Evolutionary conservation across 2,113 vertebrate species (phyloP), one percentile per base, ranked within the genome.

Genomic region (Nannospalax galili): DNA sequence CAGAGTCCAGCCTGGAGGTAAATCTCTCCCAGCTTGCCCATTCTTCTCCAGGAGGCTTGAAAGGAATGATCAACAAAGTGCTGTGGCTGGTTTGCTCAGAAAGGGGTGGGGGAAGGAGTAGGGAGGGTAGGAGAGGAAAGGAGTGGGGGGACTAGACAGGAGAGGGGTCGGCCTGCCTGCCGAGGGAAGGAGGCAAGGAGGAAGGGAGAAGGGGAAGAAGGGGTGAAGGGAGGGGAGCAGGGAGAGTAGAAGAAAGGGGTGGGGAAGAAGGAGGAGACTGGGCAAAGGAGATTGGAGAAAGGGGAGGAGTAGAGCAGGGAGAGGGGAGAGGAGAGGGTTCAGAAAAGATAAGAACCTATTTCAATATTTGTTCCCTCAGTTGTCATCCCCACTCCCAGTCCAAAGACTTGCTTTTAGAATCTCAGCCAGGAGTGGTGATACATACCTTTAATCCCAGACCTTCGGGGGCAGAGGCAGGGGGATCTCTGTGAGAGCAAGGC

Each of bases 11-110:
- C 79, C 90, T 88, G 75, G 80, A 97, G 92, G 96, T 96, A 96
- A 97, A 97, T 80, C 87, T 95, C 93, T 88, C 95, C 92, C 91
- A 89, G 93, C 73, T 79, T 84, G 67, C 84, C 93, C 87, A 75
- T 96, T 97, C 94, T 97, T 97, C 86, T 96, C 95, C 92, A 91
- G 0, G 37, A 90, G 84, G 48, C 96, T 97, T 96, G 89, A 95
- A 89, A 78, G 79, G 87, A 97, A 70, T 85, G 80, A 92, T 86
- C 90, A 85, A 90, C 94, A 89, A 64, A 7, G 42, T 85, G 56
- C 56, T 85, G 64, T 30, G 95, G 84, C 91, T 95, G 40, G 67
- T 65, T 91, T 93, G 89, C 93, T 96, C 80, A 97, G 84, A 85
- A 94, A 95, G n/a, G 92, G 62, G 89, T 35, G 69, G 58, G n/a